Percentiles rank a stretch among this genome's conserved stretches.
Evolutionary conservation across 2,888 invertebrate genomes (phyloP).

Genomic region (Caenorhabditis auriculariae): DNA sequence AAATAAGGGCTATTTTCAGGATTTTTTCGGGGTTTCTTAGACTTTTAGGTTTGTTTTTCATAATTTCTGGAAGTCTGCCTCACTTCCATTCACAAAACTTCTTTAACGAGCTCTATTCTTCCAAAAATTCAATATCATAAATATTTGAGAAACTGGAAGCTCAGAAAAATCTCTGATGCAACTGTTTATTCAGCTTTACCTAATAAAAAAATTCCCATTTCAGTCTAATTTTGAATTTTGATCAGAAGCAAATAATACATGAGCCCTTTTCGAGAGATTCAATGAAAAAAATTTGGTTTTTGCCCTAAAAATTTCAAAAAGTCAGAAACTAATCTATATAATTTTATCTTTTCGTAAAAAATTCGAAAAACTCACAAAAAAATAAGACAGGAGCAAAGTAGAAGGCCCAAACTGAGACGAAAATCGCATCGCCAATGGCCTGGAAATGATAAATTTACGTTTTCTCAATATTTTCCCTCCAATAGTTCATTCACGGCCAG

Average conservation of each 20-base stretch:
- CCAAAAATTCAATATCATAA: too few species aligned
- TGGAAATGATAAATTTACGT: conserved; percentile 12
- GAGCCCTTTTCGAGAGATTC: background rate
- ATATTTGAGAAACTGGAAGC: too few species aligned
- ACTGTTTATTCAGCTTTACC: background rate
- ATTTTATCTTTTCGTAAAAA: background rate
- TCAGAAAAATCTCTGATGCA: background rate
- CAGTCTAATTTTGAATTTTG: background rate
- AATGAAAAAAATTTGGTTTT: too few species aligned
- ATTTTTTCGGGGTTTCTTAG: too few species aligned
- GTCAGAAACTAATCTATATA: background rate
- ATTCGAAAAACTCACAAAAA: conserved; percentile 36
- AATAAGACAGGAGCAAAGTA: conserved; percentile 44
- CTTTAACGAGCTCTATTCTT: too few species aligned
- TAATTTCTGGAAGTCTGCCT: too few species aligned
- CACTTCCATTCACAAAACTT: too few species aligned
- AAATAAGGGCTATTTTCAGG: too few species aligned
- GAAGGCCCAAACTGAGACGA: conserved; percentile 40
- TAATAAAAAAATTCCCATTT: background rate
- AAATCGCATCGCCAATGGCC: conserved; percentile 37
- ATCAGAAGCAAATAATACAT: background rate
- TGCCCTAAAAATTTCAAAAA: too few species aligned
- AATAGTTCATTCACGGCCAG: too few species aligned
- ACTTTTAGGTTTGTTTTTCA: too few species aligned
- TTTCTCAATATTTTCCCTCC: background rate